A percentile compares a stretch with the other conserved stretches of the same genome.
Evolutionary conservation across 1,140 invertebrate genomes (phyloP).

Genomic region (Maniola jurtina): DNA sequence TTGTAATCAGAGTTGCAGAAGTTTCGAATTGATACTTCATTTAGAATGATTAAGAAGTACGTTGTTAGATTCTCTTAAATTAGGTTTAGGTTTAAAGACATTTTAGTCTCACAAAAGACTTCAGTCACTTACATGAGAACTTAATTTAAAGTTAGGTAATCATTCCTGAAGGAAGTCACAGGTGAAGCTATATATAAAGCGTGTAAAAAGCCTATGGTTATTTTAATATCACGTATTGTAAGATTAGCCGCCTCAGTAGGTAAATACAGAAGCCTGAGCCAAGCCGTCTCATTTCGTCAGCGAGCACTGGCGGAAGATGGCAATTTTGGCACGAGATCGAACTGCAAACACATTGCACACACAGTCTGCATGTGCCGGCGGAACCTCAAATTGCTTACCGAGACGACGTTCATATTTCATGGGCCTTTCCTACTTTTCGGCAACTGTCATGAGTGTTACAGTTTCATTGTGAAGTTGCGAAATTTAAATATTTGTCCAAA

Average conservation of each 20-base stretch:
- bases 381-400: slow-evolving; percentile 70
- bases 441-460: slow-evolving; percentile 44
- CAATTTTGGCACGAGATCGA: slow-evolving; percentile 62
- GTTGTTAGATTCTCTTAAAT: too few relatives aligned
- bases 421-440: slow-evolving; percentile 53
- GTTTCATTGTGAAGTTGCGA: background rate
- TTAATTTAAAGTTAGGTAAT: too few relatives aligned
- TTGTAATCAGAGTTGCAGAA: too few relatives aligned
- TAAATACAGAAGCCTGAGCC: slow-evolving; percentile 11
- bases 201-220: too few relatives aligned
- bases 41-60: too few relatives aligned
- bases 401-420: slow-evolving; percentile 66
- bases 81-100: too few relatives aligned
- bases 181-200: too few relatives aligned
- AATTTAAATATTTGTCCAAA: background rate
- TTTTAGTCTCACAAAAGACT: too few relatives aligned
- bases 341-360: slow-evolving; percentile 52
- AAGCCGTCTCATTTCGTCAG: slow-evolving; percentile 32
- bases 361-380: slow-evolving; percentile 37
- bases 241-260: slow-evolving; percentile 30
- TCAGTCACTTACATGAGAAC: too few relatives aligned
- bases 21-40: too few relatives aligned
- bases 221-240: slow-evolving; percentile 27
- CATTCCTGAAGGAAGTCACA: too few relatives aligned
- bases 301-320: slow-evolving; percentile 54